Base-by-base conservation (phyloP, 2,797 vertebrate species). In the Sitta carolinensis region DNA sequence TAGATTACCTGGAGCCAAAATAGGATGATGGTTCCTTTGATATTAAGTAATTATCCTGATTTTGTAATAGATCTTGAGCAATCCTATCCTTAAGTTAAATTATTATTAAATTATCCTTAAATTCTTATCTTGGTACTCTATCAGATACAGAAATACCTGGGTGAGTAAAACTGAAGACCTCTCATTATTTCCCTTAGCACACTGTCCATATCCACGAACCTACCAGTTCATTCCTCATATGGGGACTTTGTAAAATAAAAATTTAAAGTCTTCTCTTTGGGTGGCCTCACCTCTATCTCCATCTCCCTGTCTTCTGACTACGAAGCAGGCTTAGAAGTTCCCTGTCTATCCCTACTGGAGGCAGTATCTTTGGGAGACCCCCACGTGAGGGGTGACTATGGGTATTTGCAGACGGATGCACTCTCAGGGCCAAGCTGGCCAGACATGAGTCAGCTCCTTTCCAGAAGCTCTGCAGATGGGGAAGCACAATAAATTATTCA, bases 41-140 rank as follows among this genome's bases (percentile, higher is more conserved):
- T 86, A 77, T 63, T 62, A 87, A 89, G 43, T 50, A 92, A 75
- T 89, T 92, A 84, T 50, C 58, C 58, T 87, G 76, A 69, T 91
- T 89, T 95, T 86, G 66, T 58, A 93, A 93, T 17, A 77, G 32
- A 66, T 73, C 90, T 95, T 91, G 64, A 92, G 81, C 78, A 96
- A 91, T 12, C 36, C 15, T 85, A 19, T 92, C 78, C 62, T 70
- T 78, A 72, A 91, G n/a, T n/a, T n/a, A n/a, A n/a, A n/a, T n/a
- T n/a, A n/a, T n/a, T n/a, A n/a, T n/a, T n/a, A n/a, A n/a, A n/a
- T n/a, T n/a, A n/a, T n/a, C n/a, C n/a, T n/a, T n/a, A n/a, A n/a
- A n/a, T n/a, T n/a, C n/a, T n/a, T n/a, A n/a, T 72, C 63, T 77
- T 38, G 2, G 19, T 87, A 66, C 59, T 68, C 43, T 72, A 58